Base-by-base conservation (phyloP, 2,797 vertebrate genomes). In the Perodicticus potto region DNA sequence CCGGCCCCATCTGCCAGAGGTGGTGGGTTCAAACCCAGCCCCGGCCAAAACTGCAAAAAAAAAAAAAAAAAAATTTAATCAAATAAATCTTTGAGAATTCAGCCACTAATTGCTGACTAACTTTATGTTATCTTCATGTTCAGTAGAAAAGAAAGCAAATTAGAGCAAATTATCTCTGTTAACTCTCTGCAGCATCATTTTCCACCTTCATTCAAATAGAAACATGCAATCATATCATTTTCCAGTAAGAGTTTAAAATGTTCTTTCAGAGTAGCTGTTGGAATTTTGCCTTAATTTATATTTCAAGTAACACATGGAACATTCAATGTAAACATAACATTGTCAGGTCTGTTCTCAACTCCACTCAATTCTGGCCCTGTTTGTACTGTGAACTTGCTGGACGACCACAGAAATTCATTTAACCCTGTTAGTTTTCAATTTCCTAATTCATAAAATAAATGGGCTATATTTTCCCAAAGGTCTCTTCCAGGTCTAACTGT, bases 371-470 rank as follows among this genome's bases (percentile, higher is more conserved):
- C 67, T 25, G 40, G 45, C 37, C 34, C 77, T 70, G 16, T 57
- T 57, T 95, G 29, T 77, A 14, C 72, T 23, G 32, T 37, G 43
- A 84, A 53, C 55, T 86, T 85, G 29, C 45, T 87, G 67, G 85
- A 76, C 59, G 40, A 7, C 37, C 61, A 65, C 3, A 89, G 84
- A 81, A 95, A 93, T 53, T 89, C 34, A 83, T 82, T 84, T 78
- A 69, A 89, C 73, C 81, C 20, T 72, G 77, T 91, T 76, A 59
- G 86, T 29, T 86, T 77, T 97, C 89, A 70, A 77, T 95, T 97
- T 93, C 73, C 84, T 96, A 84, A 96, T 92, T 94, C 91, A 96
- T 95, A 95, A 97, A 96, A 94, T 91, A 97, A 96, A 93, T 89
- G 86, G 55, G 45, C 93, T 94, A 12, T 55, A 43, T 96, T 96